Evolutionary conservation across 35 echinoderm and acorn worm species (phyloP), one percentile per base, ranked within the genome.

Genomic region (Lytechinus pictus): DNA sequence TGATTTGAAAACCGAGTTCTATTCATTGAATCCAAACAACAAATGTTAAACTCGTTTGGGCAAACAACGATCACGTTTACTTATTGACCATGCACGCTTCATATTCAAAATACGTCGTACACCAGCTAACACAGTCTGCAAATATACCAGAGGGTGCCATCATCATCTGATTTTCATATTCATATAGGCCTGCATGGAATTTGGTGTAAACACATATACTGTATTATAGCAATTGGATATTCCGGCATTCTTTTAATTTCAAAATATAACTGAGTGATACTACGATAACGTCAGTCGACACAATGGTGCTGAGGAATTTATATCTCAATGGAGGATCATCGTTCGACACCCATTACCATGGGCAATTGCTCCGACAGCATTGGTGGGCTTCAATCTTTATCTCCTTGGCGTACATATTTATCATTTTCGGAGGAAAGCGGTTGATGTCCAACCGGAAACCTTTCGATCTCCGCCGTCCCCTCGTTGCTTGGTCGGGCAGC

Each of bases 401-500:
- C 27, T 94, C 93, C 44, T 53, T 89, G 33, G 27, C 97, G 54
- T 99, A 99, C 89, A 52, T 97, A 12, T 52, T 95, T 3, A 33
- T 95, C 52, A 71, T 99, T 6, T 97, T 99, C 92, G 53, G 94
- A 51, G 95, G 95, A 27, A 96, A 95, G 13, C 54, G 53, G 1
- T 94, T 94, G 95, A 99, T 99, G 98, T 61, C 53, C 24, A 27
- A 87, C 10, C 89, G 98, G 19, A 90, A 90, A 90, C 86, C 87
- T 54, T 97, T 89, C 55, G 87, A 88, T 60, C 94, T 99, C 13
- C 88, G 95, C 53, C 57, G 89, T 9, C 54, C 86, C 29, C 92
- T 99, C 1, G 94, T 95, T 66, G 89, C 95, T 12, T 99, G 98
- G 98, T 96, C 95, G 54, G 87, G 94, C 9, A 44, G 56, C 29